These are phyloP conservation scores for Cynaeus angustus DNA, from an alignment of 2,888 invertebrate species.

Conservation along the genomic window DNA sequence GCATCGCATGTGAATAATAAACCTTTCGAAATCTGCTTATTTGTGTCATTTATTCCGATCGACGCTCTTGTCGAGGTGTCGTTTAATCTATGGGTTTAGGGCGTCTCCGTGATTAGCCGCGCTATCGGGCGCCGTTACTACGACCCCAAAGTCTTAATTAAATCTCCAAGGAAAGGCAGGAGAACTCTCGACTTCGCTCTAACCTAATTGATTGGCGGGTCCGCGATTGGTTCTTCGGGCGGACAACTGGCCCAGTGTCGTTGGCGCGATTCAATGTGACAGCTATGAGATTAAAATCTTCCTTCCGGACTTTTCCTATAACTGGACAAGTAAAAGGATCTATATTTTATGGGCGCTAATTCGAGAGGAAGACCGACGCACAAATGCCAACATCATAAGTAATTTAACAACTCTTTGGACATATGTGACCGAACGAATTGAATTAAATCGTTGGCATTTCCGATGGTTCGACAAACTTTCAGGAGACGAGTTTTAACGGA, in stretches of 20 bases:
- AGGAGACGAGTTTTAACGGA: conserved; percentile 1
- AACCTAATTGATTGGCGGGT: conserved; percentile 67
- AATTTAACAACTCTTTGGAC: conserved; percentile 39
- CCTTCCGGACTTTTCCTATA: conserved; percentile 46
- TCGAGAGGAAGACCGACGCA: conserved; percentile 31
- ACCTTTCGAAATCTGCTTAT: conserved; percentile 40
- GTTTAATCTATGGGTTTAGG: conserved; percentile 56
- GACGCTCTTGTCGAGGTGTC: conserved; percentile 52
- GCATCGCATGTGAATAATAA: conserved; percentile 35
- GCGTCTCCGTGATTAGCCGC: conserved; percentile 64
- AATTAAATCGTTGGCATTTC: conserved; percentile 29
- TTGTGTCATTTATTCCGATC: conserved; percentile 47
- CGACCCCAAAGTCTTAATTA: conserved; percentile 68
- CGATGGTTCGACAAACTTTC: conserved; percentile 21
- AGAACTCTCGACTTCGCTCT: conserved; percentile 62
- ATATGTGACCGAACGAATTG: conserved; percentile 20
- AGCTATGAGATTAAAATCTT: conserved; percentile 65
- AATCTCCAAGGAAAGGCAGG: conserved; percentile 63
- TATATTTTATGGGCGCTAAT: conserved; percentile 46
- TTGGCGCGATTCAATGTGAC: conserved; percentile 64
- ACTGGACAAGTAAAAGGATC: conserved; percentile 36
- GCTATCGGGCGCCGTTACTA: conserved; percentile 64
- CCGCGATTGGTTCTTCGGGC: conserved; percentile 60
- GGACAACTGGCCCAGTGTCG: conserved; percentile 59
- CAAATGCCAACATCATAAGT: conserved; percentile 41